Percentiles rank a stretch among this genome's conserved stretches.
phyloP scores from a whole-genome alignment of 2,797 vertebrate genomes.

The Manis javanica region DNA sequence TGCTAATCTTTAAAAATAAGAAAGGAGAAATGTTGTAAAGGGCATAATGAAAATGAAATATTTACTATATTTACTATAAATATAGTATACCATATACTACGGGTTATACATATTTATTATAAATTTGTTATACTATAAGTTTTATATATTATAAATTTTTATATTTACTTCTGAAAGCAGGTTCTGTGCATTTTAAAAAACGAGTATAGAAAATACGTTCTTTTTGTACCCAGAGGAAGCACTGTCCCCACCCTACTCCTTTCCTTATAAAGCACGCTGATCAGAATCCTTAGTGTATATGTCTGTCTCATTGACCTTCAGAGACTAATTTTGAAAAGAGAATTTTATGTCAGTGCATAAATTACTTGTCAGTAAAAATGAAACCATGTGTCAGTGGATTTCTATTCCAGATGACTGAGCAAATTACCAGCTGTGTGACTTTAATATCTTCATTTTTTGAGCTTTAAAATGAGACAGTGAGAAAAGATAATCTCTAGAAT shows the following conservation, averaged over 20 bases:
- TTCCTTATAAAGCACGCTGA: not conserved
- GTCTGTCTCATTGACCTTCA: conserved; percentile 30
- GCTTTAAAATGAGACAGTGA: conserved; percentile 23
- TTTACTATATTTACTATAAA: not conserved
- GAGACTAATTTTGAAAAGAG: conserved; percentile 50
- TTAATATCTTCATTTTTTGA: conserved; percentile 52
- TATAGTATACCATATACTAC: too few species aligned
- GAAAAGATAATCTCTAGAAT: conserved; percentile 2
- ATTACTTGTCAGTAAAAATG: conserved; percentile 58
- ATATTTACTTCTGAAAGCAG: not conserved
- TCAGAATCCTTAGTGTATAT: not conserved
- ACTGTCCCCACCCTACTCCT: rapidly evolving
- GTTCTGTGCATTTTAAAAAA: not conserved
- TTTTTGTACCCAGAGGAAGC: not conserved
- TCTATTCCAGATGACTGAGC: conserved; percentile 50
- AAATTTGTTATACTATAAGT: not conserved
- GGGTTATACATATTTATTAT: not conserved
- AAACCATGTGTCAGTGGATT: not conserved
- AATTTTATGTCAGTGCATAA: conserved; percentile 47
- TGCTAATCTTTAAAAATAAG: not conserved
- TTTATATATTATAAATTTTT: too few species aligned
- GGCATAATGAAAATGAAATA: not conserved
- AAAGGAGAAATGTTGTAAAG: not conserved
- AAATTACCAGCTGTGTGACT: conserved; percentile 21
- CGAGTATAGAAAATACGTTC: not conserved